Evolutionary conservation across 2,797 vertebrate genomes (phyloP), one percentile per base, ranked within the genome.

Genomic region (Brachyalestes nurse): DNA sequence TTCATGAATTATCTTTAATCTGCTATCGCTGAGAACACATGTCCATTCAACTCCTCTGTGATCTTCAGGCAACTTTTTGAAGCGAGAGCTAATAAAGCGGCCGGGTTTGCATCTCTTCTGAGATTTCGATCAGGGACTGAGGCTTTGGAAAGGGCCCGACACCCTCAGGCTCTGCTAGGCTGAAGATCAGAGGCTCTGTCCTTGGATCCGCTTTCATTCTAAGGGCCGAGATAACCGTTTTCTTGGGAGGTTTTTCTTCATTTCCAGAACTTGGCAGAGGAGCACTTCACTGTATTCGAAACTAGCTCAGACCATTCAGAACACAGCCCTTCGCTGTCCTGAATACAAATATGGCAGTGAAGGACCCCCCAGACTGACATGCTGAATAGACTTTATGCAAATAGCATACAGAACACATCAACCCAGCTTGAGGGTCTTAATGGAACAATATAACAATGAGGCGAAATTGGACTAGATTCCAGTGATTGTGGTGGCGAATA

Each of bases 151-250:
- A 61, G 58, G 55, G 70, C 64, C 65, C 10, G 62, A 69, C 57
- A 42, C 76, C 81, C 64, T 70, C 70, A 38, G 61, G 81, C 70
- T 78, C 69, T 74, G 69, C 67, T 66, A 82, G 76, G 71, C 76
- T 78, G 71, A 61, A 78, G 71, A 82, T 82, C 76, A 82, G 73
- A 82, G 71, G 71, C 81, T 78, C 64, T 34, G 81, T 77, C 62
- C 81, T 82, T 47, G 76, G 71, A 78, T 82, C 62, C 55, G 53
- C 53, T 82, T 82, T 73, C 76, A 69, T 78, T 74, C 58, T 61
- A 74, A 61, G 60, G 45, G 51, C 64, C 55, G 16, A 82, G 81
- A 82, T 78, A 78, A 78, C 72, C 65, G 62, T 72, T 78, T 78
- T 58, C 62, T 73, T 82, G 74, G 51, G 75, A 72, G 76, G 47